Evolutionary conservation across 2,797 vertebrate species (phyloP), one percentile per base, ranked within the genome.

Genomic region (Orientallactaga sibirica): DNA sequence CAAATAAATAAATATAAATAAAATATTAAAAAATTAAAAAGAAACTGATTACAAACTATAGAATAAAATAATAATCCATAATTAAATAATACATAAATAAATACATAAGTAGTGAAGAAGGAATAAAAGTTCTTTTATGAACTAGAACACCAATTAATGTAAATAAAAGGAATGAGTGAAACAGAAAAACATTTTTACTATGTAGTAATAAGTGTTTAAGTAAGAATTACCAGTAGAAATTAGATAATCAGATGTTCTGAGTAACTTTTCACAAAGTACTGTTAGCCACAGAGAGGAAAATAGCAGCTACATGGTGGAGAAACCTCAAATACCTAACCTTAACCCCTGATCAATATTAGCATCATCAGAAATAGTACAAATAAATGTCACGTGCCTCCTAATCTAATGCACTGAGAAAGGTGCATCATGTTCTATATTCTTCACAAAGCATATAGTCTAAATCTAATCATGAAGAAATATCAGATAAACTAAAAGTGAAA

Each of bases 401-500:
- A 93, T 77, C 48, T 33, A 61, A 93, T 33, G 37, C 27, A 64
- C 14, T n/a, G 37, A 85, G 24, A 83, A 92, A 14, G 24, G 90
- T 19, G 84, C 33, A 62, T 87, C 24, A 66, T 90, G 48, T 92
- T 92, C 90, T 76, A 10, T 25, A 94, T 92, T 85, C 15, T 41
- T 86, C 16, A 27, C 41, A 75, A 88, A 86, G 92, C 43, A 5
- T 22, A 75, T 48, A 76, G 66, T 67, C 43, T 81, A 92, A 84
- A 91, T 92, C 43, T 92, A 93, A 93, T 77, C 33, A 71, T 25
- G 18, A 89, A 48, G 15, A 87, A 90, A 80, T 37, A 80, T 71
- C n/a, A 86, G 71, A 68, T 25, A 93, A 91, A 76, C 29, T 16
- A 85, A 94, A 95, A 89, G 16, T 88, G 33, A 92, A 92, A 94